phyloP scores from a whole-genome alignment of 2,113 vertebrate genomes.

The Ammodytes marinus region DNA sequence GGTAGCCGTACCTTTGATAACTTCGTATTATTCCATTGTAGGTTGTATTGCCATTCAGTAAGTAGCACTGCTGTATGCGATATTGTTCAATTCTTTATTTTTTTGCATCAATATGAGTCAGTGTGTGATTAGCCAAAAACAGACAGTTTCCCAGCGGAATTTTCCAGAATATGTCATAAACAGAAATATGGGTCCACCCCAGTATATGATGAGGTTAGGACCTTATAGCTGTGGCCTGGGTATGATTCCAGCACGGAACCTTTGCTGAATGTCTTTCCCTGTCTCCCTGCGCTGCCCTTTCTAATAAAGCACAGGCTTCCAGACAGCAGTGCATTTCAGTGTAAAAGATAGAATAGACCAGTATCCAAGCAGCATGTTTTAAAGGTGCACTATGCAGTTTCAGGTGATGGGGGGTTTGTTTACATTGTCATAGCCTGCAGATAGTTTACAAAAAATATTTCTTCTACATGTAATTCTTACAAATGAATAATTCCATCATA shows the following conservation, averaged over 20 bases:
- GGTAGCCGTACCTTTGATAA: not conserved
- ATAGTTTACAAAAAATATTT: no score
- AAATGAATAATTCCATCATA: no score
- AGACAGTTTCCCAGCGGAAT: not conserved
- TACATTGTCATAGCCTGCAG: no score
- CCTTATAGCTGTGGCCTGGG: no score
- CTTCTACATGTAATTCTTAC: no score
- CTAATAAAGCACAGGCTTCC: not conserved
- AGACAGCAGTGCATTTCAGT: not conserved
- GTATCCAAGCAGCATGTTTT: constrained; percentile 2
- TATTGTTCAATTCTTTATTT: not conserved
- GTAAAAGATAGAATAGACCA: not conserved
- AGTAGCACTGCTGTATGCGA: not conserved
- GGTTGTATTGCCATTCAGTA: not conserved
- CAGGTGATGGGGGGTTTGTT: no score
- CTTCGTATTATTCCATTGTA: not conserved
- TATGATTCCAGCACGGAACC: no score
- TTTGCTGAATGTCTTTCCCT: no score
- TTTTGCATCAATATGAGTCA: not conserved
- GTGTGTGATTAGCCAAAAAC: not conserved
- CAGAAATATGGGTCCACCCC: no score
- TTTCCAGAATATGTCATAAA: not conserved
- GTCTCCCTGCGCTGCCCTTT: no score
- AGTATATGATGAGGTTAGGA: no score
- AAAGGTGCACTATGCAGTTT: no score